Evolutionary conservation across 2,113 vertebrate genomes (phyloP).

Genomic region (Solea solea): DNA sequence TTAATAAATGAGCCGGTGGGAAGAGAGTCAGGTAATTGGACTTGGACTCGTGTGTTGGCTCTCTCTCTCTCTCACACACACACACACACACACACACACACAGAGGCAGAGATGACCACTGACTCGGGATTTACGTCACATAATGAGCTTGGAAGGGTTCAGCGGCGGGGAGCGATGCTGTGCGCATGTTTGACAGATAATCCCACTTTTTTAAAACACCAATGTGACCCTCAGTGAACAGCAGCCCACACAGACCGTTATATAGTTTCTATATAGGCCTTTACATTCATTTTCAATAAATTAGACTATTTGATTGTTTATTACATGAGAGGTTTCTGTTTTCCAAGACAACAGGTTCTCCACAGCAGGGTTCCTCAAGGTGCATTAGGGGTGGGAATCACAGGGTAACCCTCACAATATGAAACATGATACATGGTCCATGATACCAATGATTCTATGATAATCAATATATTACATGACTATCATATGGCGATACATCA

Average conservation of each 20-base stretch:
- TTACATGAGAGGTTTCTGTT: too few species aligned
- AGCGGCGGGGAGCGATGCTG: constrained; percentile 34
- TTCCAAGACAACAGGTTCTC: too few species aligned
- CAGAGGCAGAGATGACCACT: constrained; percentile 32
- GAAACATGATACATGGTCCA: too few species aligned
- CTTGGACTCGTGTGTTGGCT: constrained; percentile 5
- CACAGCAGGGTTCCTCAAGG: too few species aligned
- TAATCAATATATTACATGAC: too few species aligned
- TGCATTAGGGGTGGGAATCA: too few species aligned
- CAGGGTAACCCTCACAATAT: too few species aligned
- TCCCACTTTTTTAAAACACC: constrained; percentile 52
- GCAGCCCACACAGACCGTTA: not conserved
- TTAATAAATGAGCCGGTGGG: not conserved
- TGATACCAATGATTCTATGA: too few species aligned
- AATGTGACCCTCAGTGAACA: constrained; percentile 40
- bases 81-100: not conserved
- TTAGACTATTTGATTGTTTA: too few species aligned
- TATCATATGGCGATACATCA: too few species aligned
- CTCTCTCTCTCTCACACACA: not conserved
- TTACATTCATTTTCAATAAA: too few species aligned
- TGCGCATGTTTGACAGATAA: constrained; percentile 64
- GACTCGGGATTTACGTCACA: constrained; percentile 63
- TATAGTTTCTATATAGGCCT: too few species aligned
- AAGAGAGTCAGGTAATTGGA: constrained; percentile 27
- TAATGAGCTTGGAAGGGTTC: constrained; percentile 70